Conservation (phyloP, 2,113 vertebrate species). For the Neolamprologus falcicula region DNA sequence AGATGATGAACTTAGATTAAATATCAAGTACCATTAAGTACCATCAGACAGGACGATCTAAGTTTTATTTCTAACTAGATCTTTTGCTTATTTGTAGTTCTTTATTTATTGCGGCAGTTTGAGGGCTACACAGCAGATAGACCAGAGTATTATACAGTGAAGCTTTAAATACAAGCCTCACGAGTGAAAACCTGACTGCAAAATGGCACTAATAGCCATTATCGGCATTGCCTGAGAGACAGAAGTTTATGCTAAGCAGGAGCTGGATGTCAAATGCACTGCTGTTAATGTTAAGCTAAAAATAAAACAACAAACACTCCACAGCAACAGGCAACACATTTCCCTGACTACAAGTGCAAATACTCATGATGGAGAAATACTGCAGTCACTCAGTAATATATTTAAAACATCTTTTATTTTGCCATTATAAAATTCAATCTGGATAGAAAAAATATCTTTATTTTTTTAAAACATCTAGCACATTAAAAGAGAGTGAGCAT, state of each 20-base stretch:
- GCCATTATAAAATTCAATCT: slow-evolving; percentile 45
- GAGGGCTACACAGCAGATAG: not conserved
- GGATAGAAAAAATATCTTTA: slow-evolving; percentile 40
- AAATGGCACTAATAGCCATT: not conserved
- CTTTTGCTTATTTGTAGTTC: not conserved
- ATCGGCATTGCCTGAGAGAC: not conserved
- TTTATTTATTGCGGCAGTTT: not conserved
- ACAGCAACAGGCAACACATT: not conserved
- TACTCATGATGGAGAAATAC: not conserved
- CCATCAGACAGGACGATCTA: not conserved
- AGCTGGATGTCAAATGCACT: not conserved
- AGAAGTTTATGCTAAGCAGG: not conserved
- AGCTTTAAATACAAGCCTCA: not conserved
- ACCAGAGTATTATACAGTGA: not conserved
- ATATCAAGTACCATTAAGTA: not conserved
- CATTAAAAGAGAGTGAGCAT: not conserved
- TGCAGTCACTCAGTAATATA: not conserved
- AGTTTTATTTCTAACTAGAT: not conserved
- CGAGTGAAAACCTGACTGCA: not conserved
- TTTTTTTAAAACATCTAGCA: slow-evolving; percentile 6
- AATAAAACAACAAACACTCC: not conserved
- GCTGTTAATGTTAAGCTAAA: not conserved
- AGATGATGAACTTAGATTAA: not conserved
- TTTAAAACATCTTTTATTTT: slow-evolving; percentile 51
- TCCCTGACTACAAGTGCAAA: not conserved